Conservation (phyloP, 2,113 vertebrate species). For the Chitala chitala region DNA sequence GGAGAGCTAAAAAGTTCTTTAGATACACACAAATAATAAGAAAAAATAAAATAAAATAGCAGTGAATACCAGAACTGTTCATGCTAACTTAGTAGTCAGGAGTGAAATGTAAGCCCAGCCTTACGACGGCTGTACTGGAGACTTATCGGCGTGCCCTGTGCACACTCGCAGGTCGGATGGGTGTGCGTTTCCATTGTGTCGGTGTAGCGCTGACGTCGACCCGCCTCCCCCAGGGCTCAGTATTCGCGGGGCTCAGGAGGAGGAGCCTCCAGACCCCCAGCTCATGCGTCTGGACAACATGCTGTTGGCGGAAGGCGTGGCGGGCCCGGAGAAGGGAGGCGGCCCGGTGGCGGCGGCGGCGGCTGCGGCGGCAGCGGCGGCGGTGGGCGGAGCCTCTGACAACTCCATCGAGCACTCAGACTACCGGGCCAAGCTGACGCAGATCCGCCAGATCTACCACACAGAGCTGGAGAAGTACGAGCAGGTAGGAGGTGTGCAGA, state of each 20-base stretch:
- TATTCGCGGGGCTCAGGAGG: conserved; percentile 82
- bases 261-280: conserved; percentile 81
- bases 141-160: too few species aligned
- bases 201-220: neutral
- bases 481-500: conserved; percentile 62
- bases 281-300: conserved; percentile 92
- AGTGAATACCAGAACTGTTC: too few species aligned
- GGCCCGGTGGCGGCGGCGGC: conserved; percentile 75
- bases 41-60: too few species aligned
- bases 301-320: conserved; percentile 86
- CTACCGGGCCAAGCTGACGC: conserved; percentile 86
- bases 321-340: conserved; percentile 82
- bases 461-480: conserved; percentile 89
- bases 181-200: too few species aligned
- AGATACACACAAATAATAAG: too few species aligned
- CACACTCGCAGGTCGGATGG: too few species aligned
- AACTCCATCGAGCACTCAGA: conserved; percentile 88
- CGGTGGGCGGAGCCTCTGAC: conserved; percentile 71
- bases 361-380: conserved; percentile 77
- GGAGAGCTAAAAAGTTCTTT: too few species aligned
- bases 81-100: too few species aligned
- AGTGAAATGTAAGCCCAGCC: too few species aligned
- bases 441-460: conserved; percentile 90
- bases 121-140: too few species aligned
- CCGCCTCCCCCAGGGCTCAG: conserved; percentile 69